phyloP scores from a whole-genome alignment of 2,113 vertebrate genomes.

The Eulemur macaco region DNA sequence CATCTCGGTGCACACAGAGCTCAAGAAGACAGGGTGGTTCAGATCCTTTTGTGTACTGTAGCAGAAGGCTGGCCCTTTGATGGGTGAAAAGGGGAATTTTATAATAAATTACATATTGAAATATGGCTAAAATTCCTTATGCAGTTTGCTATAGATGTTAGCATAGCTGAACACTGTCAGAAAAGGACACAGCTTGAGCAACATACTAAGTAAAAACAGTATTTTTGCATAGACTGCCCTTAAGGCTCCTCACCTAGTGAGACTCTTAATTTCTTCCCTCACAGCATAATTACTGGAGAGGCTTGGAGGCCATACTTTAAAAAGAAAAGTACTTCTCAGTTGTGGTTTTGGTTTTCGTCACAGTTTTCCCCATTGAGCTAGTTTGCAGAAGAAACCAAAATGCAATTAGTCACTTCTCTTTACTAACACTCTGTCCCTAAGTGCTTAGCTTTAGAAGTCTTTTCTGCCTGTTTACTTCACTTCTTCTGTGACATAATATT shows the following conservation, averaged over 20 bases:
- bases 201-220: not conserved
- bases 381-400: constrained; percentile 40
- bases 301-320: not conserved
- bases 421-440: not conserved
- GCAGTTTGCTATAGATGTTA: not conserved
- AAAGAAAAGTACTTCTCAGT: not conserved
- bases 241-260: not conserved
- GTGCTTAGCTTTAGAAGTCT: not conserved
- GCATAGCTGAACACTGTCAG: not conserved
- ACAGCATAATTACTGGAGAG: not conserved
- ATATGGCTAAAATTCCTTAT: not conserved
- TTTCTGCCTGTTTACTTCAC: not conserved
- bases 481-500: not conserved
- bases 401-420: not conserved
- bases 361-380: not conserved
- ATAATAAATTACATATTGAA: not conserved
- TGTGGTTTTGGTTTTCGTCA: constrained; percentile 18
- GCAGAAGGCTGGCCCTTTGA: not conserved
- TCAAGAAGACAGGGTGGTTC: not conserved
- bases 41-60: fast-evolving
- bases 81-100: not conserved
- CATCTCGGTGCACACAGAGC: not conserved
- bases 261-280: not conserved
- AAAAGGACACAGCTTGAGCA: not conserved
- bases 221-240: not conserved